phyloP scores from a whole-genome alignment of 2,113 vertebrate species.

The Dicaeum eximium region DNA sequence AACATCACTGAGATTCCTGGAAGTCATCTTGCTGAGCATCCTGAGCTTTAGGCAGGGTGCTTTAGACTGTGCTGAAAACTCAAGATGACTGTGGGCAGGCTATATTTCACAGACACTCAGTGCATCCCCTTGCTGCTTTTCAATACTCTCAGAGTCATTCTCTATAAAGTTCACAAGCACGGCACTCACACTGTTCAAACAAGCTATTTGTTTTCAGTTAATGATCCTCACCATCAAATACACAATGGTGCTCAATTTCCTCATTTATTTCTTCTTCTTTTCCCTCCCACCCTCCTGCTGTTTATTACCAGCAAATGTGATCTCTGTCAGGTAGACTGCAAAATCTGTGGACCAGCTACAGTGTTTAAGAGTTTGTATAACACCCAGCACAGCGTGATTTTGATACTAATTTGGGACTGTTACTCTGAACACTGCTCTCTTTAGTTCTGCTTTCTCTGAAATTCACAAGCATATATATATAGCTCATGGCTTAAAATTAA shows the following conservation, averaged over 20 bases:
- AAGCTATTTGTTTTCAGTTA: slow-evolving; percentile 25
- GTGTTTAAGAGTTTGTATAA: background rate
- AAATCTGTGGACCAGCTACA: background rate
- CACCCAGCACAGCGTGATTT: background rate
- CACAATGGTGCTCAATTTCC: background rate
- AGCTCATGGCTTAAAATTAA: background rate
- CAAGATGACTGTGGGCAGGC: background rate
- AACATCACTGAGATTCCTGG: background rate
- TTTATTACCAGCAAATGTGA: background rate
- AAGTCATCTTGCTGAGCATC: background rate
- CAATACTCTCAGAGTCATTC: background rate
- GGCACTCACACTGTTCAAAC: background rate
- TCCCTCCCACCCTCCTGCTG: background rate
- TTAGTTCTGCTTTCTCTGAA: background rate
- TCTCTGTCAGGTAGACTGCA: background rate
- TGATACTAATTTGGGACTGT: background rate
- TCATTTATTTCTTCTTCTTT: background rate
- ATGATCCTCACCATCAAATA: background rate
- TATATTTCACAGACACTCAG: background rate
- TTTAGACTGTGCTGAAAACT: background rate
- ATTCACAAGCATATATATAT: background rate
- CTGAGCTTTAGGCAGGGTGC: background rate
- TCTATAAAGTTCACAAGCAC: background rate
- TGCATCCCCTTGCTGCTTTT: background rate
- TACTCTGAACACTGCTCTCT: background rate